These are phyloP conservation scores for Plumapathes pennacea DNA, from an alignment of 92 coral and sea anemone species.

Conservation along the genomic window DNA sequence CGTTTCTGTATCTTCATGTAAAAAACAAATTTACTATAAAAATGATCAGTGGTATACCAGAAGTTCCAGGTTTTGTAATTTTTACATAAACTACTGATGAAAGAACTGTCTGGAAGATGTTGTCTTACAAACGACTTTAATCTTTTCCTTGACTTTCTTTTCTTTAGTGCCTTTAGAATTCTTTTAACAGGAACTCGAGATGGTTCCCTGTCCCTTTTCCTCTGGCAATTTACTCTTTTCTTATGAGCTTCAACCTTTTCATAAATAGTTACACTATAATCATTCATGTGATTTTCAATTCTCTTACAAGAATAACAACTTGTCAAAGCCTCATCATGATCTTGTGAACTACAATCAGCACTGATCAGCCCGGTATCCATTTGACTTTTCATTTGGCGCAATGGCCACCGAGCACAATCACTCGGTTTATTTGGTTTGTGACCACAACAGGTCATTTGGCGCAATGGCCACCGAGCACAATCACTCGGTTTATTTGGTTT, in stretches of 20 bases:
- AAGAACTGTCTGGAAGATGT: constrained; percentile 35
- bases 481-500: constrained; percentile 9
- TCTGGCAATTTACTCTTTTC: constrained; percentile 23
- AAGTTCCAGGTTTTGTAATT: constrained; percentile 24
- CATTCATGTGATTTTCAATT: constrained; percentile 1
- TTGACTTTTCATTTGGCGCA: constrained; percentile 3
- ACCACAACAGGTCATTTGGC: constrained; percentile 32
- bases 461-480: constrained; percentile 1
- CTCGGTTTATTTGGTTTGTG: constrained; percentile 21
- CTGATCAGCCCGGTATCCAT: constrained; percentile 1
- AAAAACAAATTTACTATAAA: constrained; percentile 34
- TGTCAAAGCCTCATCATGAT: constrained; percentile 7
- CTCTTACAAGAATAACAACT: background rate
- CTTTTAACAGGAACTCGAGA: constrained; percentile 32
- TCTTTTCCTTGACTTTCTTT: constrained; percentile 16
- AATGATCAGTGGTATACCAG: constrained; percentile 8
- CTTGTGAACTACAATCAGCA: constrained; percentile 3
- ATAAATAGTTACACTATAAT: constrained; percentile 16
- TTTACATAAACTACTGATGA: constrained; percentile 34
- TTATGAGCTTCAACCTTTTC: constrained; percentile 20
- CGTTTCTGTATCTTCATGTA: constrained; percentile 17
- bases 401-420: constrained; percentile 22
- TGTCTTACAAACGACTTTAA: constrained; percentile 13
- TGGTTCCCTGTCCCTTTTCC: constrained; percentile 27
- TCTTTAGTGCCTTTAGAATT: constrained; percentile 19